Evolutionary conservation across 2,888 invertebrate genomes (phyloP), one percentile per base, ranked within the genome.

Genomic region (Dorcus hopei): DNA sequence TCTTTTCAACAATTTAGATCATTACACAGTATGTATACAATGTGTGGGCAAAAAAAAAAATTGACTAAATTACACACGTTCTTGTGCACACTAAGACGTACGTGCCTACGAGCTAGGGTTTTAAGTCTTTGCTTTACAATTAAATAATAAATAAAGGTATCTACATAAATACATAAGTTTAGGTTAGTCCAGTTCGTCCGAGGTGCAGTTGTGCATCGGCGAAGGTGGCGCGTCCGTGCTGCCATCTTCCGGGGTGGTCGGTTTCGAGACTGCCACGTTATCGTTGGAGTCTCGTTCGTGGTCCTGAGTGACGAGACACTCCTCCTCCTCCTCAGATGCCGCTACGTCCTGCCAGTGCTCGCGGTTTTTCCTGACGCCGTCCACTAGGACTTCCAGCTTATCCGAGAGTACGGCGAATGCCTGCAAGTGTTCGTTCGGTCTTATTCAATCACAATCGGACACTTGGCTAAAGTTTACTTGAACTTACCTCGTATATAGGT

Each of bases 401-500:
- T 88, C 85, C n/a, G 88, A 93, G 61, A 95, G 80, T 48, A 85
- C 82, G 53, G 92, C 89, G 77, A 96, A 94, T 67, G 93, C 89
- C 95, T 95, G 78, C 14, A 41, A 41, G 11, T 4, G 41, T 41
- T 6, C 7, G 41, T 41, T 6, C 7, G 41, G 14, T 1, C 41
- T n/a, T 41, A 7, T 41, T 11, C n/a, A 41, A 1, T 41, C n/a
- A 1, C 5, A 11, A 11, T 8, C 5, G 4, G 40, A 3, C 40
- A 40, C 11, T 40, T 40, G 11, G 6, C 6, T 3, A 41, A 41
- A n/a, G 3, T 1, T 41, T 41, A 41, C 14, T 33, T 33, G 26
- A 33, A 74, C 74, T 80, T 79, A 95, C 95, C 87, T 93, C 91
- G 78, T 96, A 96, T 72, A 97, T 91, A 59, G 96, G 96, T 74